phyloP scores from a whole-genome alignment of 2,797 vertebrate genomes.

The Synaphobranchus kaupii region DNA sequence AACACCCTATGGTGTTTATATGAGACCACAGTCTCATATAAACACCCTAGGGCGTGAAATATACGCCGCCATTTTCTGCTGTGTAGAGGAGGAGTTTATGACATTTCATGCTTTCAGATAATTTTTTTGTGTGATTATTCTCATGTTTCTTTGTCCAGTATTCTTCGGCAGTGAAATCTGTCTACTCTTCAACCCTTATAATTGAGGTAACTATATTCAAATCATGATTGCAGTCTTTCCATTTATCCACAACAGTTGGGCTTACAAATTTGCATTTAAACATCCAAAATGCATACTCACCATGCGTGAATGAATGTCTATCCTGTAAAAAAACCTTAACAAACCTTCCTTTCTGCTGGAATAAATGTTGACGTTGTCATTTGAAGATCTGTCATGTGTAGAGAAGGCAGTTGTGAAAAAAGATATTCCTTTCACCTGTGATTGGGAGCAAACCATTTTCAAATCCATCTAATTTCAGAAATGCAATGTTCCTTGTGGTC shows the following conservation, averaged over 20 bases:
- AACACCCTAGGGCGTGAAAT: too few species aligned
- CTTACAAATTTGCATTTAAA: not conserved
- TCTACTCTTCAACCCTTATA: not conserved
- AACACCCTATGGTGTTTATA: too few species aligned
- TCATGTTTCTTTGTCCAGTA: not conserved
- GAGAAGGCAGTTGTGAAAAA: not conserved
- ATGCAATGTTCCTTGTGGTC: not conserved
- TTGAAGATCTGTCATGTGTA: not conserved
- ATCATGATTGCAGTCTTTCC: not conserved
- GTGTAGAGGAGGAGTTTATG: not conserved
- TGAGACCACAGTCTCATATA: too few species aligned
- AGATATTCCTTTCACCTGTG: not conserved
- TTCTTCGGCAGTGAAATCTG: not conserved
- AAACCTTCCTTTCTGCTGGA: not conserved
- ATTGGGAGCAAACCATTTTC: not conserved
- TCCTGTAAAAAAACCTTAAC: not conserved
- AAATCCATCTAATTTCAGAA: not conserved
- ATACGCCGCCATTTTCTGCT: too few species aligned
- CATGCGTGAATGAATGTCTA: not conserved
- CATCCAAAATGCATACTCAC: not conserved
- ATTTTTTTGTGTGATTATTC: not conserved
- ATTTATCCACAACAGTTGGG: not conserved
- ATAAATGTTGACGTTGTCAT: not conserved
- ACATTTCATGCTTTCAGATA: not conserved
- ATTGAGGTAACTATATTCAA: not conserved